A percentile compares a stretch with the other conserved stretches of the same genome.
These are phyloP conservation scores for Acleris holmiana DNA, from an alignment of 2,888 invertebrate genomes.

Conservation along the genomic window DNA sequence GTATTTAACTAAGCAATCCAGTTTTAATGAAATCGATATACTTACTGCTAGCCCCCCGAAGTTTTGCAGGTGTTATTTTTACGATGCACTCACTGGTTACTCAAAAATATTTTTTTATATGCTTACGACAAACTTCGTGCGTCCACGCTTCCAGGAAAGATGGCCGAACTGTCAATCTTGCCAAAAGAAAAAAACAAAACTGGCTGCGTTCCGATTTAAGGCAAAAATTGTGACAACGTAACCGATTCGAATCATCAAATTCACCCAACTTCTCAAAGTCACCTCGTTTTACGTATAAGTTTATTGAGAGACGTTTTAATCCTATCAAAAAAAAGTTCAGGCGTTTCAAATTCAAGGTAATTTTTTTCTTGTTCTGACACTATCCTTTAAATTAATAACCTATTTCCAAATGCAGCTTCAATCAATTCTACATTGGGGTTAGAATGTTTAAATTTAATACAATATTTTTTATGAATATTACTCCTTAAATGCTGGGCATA, in stretches of 20 bases:
- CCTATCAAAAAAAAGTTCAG: too few species aligned
- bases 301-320: too few species aligned
- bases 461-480: too few species aligned
- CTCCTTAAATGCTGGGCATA: too few species aligned
- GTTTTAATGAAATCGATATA: neutral
- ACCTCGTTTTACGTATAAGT: neutral
- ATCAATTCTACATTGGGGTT: too few species aligned
- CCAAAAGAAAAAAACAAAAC: neutral
- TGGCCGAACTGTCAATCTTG: conserved; percentile 1
- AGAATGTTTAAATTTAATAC: too few species aligned
- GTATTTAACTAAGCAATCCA: neutral
- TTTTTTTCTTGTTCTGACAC: too few species aligned
- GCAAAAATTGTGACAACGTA: neutral
- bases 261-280: neutral
- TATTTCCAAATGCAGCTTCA: too few species aligned
- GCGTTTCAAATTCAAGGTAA: too few species aligned
- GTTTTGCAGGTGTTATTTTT: neutral
- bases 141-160: neutral
- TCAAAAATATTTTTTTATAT: neutral
- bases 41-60: neutral
- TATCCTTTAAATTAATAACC: too few species aligned
- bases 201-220: neutral
- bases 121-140: neutral
- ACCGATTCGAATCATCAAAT: neutral
- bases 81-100: neutral